Percentiles rank a stretch among this genome's conserved stretches.
phyloP scores from a whole-genome alignment of 2,888 invertebrate genomes.

The Eristalinus sepulchralis region DNA sequence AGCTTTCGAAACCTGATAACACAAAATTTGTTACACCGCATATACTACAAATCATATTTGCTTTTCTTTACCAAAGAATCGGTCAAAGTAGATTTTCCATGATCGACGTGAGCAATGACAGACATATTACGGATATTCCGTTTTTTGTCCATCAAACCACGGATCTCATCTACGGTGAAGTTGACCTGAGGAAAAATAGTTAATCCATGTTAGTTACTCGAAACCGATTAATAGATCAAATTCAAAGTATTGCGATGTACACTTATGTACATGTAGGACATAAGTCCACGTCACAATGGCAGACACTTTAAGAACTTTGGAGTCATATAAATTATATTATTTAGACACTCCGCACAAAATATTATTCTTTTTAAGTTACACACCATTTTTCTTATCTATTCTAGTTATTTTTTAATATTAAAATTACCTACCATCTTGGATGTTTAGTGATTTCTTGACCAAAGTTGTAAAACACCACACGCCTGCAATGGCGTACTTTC shows the following conservation, averaged over 20 bases:
- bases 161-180: constrained; percentile 99
- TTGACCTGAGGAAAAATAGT: constrained; percentile 89
- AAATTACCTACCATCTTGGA: constrained; percentile 81
- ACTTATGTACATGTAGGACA: not conserved
- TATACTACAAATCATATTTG: constrained; percentile 16
- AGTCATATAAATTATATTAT: not conserved
- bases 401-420: constrained; percentile 3
- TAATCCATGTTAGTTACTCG: not conserved
- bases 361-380: not conserved
- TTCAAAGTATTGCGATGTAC: not conserved
- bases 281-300: constrained; percentile 62
- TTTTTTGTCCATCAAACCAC: constrained; percentile 99
- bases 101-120: constrained; percentile 99
- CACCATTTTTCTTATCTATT: constrained; percentile 49
- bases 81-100: constrained; percentile 99
- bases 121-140: constrained; percentile 99
- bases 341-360: constrained; percentile 14
- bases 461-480: constrained; percentile 89
- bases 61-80: constrained; percentile 92
- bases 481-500: constrained; percentile 94
- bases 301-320: constrained; percentile 15
- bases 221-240: not conserved
- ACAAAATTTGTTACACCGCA: constrained; percentile 54
- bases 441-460: constrained; percentile 87
- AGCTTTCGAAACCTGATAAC: constrained; percentile 89